phyloP scores from a whole-genome alignment of 2,113 vertebrate genomes.

The Chaetura pelagica region DNA sequence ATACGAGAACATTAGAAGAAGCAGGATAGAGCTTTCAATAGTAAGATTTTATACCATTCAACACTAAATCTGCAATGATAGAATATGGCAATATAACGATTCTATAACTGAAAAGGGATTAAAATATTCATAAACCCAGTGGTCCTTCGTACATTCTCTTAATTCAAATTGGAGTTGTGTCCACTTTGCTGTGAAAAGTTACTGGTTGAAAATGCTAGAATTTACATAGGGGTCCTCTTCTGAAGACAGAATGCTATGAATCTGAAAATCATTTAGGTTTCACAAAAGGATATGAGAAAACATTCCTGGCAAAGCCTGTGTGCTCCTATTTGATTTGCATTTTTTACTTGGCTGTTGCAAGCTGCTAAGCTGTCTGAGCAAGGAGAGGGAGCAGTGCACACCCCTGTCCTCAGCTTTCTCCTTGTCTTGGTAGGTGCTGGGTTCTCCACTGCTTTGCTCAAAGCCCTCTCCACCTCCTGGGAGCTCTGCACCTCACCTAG shows the following conservation, averaged over 20 bases:
- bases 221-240: background rate
- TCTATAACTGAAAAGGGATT: background rate
- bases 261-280: slow-evolving; percentile 2
- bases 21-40: background rate
- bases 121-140: background rate
- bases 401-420: background rate
- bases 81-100: background rate
- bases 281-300: background rate
- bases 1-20: background rate
- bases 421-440: background rate
- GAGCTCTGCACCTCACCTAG: background rate
- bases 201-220: background rate
- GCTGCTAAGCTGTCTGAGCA: background rate
- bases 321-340: background rate
- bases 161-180: background rate
- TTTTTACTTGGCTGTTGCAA: background rate
- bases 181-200: background rate
- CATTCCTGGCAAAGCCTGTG: background rate
- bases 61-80: background rate
- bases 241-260: background rate
- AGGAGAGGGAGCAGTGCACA: background rate
- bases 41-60: background rate
- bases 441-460: background rate
- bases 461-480: background rate
- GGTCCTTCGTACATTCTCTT: background rate